Percentiles rank a stretch among this genome's conserved stretches.
Evolutionary conservation across 1,140 invertebrate genomes (phyloP).

Genomic region (Parapsyche elsis): DNA sequence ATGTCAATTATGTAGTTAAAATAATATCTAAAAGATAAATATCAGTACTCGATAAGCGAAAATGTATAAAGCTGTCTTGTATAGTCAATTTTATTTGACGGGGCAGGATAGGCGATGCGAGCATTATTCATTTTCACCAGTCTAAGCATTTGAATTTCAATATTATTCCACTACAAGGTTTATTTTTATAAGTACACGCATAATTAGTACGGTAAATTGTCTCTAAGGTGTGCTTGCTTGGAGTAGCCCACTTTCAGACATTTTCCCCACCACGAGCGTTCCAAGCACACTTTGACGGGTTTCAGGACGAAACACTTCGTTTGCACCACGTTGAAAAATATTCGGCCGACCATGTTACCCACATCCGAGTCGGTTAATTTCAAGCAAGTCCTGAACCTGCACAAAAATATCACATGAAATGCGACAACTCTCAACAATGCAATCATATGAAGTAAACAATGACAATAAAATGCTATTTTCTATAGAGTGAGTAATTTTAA

Average conservation of each 20-base stretch:
- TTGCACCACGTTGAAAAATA: constrained; percentile 94
- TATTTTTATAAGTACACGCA: neutral
- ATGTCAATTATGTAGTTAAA: too few species aligned
- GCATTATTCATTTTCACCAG: neutral
- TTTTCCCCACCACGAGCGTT: constrained; percentile 85
- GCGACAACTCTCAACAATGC: too few species aligned
- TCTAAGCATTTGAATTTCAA: neutral
- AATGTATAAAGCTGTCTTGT: neutral
- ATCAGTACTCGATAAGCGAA: neutral
- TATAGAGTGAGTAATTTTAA: too few species aligned
- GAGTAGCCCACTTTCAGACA: constrained; percentile 76
- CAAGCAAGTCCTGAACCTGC: constrained; percentile 90
- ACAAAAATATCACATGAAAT: constrained; percentile 59
- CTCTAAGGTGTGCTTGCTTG: constrained; percentile 79
- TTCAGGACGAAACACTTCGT: constrained; percentile 92
- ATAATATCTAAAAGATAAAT: neutral
- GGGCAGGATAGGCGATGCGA: neutral
- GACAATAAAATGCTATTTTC: too few species aligned
- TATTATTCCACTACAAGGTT: neutral
- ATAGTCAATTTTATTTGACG: neutral
- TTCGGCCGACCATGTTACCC: constrained; percentile 89
- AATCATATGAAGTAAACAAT: too few species aligned
- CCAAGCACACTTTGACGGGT: constrained; percentile 77
- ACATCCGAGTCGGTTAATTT: constrained; percentile 86
- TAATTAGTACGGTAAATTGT: constrained; percentile 70